Conservation (phyloP, 2,797 vertebrate species). For the Cynodonichthys magdalenae region DNA sequence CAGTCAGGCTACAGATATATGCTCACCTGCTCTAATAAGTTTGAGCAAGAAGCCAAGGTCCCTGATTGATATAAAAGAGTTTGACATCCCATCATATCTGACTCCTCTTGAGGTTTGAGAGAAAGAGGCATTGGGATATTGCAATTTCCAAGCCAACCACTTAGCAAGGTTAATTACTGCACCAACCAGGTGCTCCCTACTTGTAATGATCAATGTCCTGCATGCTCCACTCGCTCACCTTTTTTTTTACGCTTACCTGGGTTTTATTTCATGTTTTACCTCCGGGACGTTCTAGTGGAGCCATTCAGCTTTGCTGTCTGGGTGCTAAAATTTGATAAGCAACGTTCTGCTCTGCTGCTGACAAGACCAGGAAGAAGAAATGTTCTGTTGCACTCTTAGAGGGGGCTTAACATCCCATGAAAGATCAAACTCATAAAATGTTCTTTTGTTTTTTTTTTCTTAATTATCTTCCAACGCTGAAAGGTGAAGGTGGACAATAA, state of each 20-base stretch:
- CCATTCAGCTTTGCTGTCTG: conserved; percentile 40
- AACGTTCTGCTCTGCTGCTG: conserved; percentile 71
- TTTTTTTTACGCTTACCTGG: conserved; percentile 58
- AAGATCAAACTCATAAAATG: no score
- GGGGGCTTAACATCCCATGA: no score
- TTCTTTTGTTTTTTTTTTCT: no score
- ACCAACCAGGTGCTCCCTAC: conserved; percentile 56
- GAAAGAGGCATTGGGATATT: conserved; percentile 51
- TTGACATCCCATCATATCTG: conserved; percentile 63
- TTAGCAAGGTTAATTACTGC: conserved; percentile 74
- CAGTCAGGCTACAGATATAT: conserved; percentile 36
- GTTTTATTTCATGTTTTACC: conserved; percentile 58
- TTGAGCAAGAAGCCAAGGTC: conserved; percentile 47
- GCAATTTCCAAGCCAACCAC: conserved; percentile 62
- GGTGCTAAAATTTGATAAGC: conserved; percentile 57
- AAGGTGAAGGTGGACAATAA: no score
- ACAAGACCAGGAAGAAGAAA: conserved; percentile 48
- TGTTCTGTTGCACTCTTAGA: conserved; percentile 18
- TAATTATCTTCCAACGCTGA: no score
- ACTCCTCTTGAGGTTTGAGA: conserved; percentile 54
- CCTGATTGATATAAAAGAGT: conserved; percentile 28
- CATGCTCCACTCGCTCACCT: conserved; percentile 57
- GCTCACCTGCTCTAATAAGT: conserved; percentile 61
- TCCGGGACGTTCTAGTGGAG: conserved; percentile 38
- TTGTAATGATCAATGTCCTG: conserved; percentile 53